Conservation (phyloP, 1,140 invertebrate genomes). For the Trachelipus rathkii region DNA sequence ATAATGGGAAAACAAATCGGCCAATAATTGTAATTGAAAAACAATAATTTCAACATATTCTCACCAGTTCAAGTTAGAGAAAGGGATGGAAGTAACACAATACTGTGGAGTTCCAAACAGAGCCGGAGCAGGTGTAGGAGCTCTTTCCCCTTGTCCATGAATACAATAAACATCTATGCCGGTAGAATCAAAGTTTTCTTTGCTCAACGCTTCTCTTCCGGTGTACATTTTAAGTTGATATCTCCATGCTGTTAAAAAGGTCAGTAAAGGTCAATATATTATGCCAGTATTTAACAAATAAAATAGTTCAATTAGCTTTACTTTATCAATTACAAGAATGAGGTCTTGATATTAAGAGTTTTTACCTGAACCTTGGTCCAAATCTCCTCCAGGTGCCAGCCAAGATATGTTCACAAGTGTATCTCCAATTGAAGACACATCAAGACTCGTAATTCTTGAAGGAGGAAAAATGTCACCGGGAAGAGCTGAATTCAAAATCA, state of each 20-base stretch:
- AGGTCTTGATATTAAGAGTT: neutral
- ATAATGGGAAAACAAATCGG: too few relatives aligned
- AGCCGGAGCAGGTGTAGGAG: constrained; percentile 32
- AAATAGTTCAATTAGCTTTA: too few relatives aligned
- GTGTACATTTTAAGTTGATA: constrained; percentile 45
- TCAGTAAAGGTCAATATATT: neutral
- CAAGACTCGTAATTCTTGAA: constrained; percentile 37
- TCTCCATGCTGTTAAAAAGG: constrained; percentile 28
- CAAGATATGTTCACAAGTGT: constrained; percentile 39
- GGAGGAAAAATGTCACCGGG: constrained; percentile 37
- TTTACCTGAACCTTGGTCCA: constrained; percentile 41
- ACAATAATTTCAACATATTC: neutral
- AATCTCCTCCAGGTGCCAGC: constrained; percentile 40
- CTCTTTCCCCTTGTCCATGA: constrained; percentile 23
- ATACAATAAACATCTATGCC: constrained; percentile 43
- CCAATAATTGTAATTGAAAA: neutral
- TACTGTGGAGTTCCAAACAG: constrained; percentile 32
- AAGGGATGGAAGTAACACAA: constrained; percentile 39
- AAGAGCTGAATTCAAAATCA: constrained; percentile 31
- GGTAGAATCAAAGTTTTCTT: constrained; percentile 38
- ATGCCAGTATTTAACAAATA: too few relatives aligned
- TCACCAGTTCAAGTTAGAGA: constrained; percentile 43
- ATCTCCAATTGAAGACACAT: constrained; percentile 25
- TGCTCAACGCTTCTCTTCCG: constrained; percentile 31
- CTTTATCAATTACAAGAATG: too few relatives aligned